Percentiles rank a stretch among this genome's conserved stretches.
Evolutionary conservation across 2,113 vertebrate genomes (phyloP).

Genomic region (Xyliphius kryptos): DNA sequence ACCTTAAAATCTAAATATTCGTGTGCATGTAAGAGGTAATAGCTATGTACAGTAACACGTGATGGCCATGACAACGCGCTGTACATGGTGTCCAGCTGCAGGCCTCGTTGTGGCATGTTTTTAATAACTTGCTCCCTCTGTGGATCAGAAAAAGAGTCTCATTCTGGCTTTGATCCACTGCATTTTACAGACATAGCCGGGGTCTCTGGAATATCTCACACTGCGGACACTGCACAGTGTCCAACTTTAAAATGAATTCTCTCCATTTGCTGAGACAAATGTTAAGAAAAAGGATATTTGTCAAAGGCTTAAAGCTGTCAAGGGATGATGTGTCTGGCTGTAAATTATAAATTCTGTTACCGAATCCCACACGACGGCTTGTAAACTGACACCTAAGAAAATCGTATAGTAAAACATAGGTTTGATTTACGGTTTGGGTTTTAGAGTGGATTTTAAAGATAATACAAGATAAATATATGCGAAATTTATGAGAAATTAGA

Average conservation of each 20-base stretch:
- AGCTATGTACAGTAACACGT: slow-evolving; percentile 18
- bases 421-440: no score
- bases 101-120: slow-evolving; percentile 34
- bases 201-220: slow-evolving; percentile 40
- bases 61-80: slow-evolving; percentile 21
- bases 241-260: slow-evolving; percentile 25
- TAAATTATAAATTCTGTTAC: no score
- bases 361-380: no score
- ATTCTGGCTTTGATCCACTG: slow-evolving; percentile 39
- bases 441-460: no score
- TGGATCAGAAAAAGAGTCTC: slow-evolving; percentile 30
- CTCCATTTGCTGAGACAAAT: no score
- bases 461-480: neutral
- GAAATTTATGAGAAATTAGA: neutral
- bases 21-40: slow-evolving; percentile 14
- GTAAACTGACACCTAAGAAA: no score
- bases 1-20: slow-evolving; percentile 33
- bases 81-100: slow-evolving; percentile 34
- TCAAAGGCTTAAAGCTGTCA: slow-evolving; percentile 32
- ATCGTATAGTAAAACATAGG: no score
- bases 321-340: no score
- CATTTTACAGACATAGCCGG: slow-evolving; percentile 21
- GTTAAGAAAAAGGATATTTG: no score
- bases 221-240: slow-evolving; percentile 44
- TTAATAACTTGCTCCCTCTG: slow-evolving; percentile 27